Conservation (phyloP, 2,113 vertebrate genomes). For the Equus przewalskii region DNA sequence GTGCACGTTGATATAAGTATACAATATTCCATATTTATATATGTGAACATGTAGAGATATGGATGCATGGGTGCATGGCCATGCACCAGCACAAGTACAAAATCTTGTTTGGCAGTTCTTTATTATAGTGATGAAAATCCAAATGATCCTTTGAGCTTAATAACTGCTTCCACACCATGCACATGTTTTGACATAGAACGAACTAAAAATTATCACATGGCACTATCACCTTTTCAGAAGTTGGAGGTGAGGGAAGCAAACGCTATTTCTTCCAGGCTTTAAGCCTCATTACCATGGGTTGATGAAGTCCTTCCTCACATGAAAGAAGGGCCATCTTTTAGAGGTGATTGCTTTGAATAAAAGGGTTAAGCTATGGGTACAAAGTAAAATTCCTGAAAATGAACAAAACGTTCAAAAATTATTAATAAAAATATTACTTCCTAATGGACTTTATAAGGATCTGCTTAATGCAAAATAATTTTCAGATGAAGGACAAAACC, state of each 20-base stretch:
- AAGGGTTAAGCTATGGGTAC: slow-evolving; percentile 31
- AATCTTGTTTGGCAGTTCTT: not conserved
- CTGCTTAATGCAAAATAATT: slow-evolving; percentile 51
- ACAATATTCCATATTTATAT: not conserved
- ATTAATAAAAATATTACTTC: slow-evolving; percentile 13
- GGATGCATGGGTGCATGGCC: too few relatives aligned
- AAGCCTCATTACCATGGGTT: slow-evolving; percentile 58
- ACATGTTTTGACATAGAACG: slow-evolving; percentile 26
- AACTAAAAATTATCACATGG: slow-evolving; percentile 29
- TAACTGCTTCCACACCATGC: not conserved
- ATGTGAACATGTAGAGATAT: not conserved
- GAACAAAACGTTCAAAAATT: slow-evolving; percentile 40
- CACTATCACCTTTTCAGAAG: not conserved
- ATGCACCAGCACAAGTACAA: not conserved
- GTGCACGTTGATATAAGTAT: not conserved
- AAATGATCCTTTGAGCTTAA: slow-evolving; percentile 1
- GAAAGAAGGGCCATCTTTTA: slow-evolving; percentile 54
- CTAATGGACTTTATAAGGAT: not conserved
- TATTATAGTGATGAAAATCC: not conserved
- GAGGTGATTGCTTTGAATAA: slow-evolving; percentile 47
- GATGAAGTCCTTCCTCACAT: slow-evolving; percentile 57
- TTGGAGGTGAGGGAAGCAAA: not conserved
- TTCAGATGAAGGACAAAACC: slow-evolving; percentile 16
- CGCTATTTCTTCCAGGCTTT: not conserved
- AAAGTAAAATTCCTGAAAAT: slow-evolving; percentile 45